These are phyloP conservation scores for Rhagophthalmus giganteus DNA, from an alignment of 2,888 invertebrate genomes.

Conservation along the genomic window DNA sequence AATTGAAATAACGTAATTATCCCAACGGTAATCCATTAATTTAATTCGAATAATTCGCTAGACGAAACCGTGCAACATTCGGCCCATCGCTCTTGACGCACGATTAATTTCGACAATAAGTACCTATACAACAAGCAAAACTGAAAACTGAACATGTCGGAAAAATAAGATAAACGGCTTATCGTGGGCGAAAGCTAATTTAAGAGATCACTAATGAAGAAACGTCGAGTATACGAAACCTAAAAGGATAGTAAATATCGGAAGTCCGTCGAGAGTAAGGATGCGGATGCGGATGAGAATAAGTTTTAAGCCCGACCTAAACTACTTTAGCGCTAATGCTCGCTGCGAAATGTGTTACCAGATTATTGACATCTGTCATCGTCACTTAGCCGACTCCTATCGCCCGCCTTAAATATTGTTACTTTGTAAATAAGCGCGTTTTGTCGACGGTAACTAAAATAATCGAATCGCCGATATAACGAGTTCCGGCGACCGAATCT, in stretches of 20 bases:
- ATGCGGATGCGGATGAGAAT: constrained; percentile 17
- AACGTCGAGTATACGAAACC: background rate
- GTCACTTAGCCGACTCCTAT: constrained; percentile 25
- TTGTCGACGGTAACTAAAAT: constrained; percentile 21
- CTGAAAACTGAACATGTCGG: no score
- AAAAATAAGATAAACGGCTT: no score
- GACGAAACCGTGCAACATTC: no score
- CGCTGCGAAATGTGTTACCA: constrained; percentile 28
- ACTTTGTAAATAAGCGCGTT: constrained; percentile 25
- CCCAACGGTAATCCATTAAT: no score
- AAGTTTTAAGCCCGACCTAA: constrained; percentile 31
- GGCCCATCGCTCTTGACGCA: no score
- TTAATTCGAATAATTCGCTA: no score
- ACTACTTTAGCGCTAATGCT: constrained; percentile 33
- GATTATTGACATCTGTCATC: constrained; percentile 32
- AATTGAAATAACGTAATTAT: no score
- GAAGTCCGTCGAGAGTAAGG: constrained; percentile 19
- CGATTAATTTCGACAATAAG: no score
- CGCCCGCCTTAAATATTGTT: constrained; percentile 18
- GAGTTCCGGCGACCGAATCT: constrained; percentile 22
- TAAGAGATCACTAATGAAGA: background rate
- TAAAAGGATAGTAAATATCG: constrained; percentile 5
- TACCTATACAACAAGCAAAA: no score
- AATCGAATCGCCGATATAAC: constrained; percentile 27
- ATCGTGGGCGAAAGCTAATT: no score